These are phyloP conservation scores for Therioaphis trifolii DNA, from an alignment of 2,888 invertebrate species.

Conservation along the genomic window DNA sequence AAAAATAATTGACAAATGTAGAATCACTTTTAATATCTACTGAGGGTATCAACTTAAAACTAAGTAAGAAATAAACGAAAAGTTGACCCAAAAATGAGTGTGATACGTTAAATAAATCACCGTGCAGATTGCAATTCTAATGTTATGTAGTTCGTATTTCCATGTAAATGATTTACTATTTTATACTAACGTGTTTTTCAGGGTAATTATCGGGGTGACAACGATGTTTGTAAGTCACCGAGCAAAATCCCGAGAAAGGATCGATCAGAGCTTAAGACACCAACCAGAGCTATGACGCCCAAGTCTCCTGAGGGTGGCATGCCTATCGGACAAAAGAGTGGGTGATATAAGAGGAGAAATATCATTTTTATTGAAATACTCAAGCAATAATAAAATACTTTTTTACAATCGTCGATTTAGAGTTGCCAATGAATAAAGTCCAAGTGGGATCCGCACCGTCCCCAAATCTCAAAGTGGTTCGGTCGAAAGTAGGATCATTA, in stretches of 20 bases:
- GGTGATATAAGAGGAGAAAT: not conserved
- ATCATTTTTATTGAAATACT: too few relatives aligned
- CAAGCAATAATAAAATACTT: too few relatives aligned
- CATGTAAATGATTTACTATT: not conserved
- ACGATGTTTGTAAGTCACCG: constrained; percentile 46
- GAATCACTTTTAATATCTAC: too few relatives aligned
- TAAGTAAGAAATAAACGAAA: too few relatives aligned
- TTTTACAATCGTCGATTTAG: too few relatives aligned
- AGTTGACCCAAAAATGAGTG: too few relatives aligned
- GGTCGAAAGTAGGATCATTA: constrained; percentile 91
- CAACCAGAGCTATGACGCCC: constrained; percentile 57
- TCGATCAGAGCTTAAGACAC: constrained; percentile 58
- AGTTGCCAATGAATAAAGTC: constrained; percentile 92
- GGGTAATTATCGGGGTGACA: constrained; percentile 12
- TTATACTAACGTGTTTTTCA: not conserved
- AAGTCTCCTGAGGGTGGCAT: constrained; percentile 52
- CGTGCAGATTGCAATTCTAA: too few relatives aligned
- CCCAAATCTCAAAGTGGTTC: constrained; percentile 90
- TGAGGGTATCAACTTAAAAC: too few relatives aligned
- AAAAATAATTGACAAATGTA: too few relatives aligned
- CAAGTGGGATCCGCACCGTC: constrained; percentile 93
- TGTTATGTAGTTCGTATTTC: not conserved
- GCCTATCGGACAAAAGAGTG: constrained; percentile 62
- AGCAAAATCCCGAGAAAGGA: constrained; percentile 63
- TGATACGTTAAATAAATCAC: too few relatives aligned